Conservation (phyloP, 37 sponge, comb jelly and placozoan species). For the Aplysina aerophoba region DNA sequence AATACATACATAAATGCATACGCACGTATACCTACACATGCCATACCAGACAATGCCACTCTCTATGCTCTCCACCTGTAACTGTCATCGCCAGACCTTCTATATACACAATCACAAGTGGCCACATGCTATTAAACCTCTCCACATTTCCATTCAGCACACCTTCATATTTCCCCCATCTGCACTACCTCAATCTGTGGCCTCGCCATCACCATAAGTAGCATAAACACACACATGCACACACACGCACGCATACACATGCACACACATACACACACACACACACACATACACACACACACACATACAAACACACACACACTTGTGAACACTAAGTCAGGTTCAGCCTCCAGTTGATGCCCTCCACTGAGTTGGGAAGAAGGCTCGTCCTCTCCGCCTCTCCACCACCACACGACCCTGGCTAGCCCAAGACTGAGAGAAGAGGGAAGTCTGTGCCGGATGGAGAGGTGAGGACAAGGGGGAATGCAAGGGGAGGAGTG, state of each 20-base stretch:
- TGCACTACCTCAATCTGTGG: too few species aligned
- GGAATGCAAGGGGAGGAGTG: background rate
- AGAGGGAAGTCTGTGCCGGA: constrained; percentile 25
- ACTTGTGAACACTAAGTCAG: constrained; percentile 29
- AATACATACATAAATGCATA: too few species aligned
- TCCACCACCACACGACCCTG: constrained; percentile 77
- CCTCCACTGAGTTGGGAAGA: constrained; percentile 85
- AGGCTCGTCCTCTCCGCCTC: constrained; percentile 63
- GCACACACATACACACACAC: constrained; percentile 39
- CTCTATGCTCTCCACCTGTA: too few species aligned
- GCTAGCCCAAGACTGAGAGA: constrained; percentile 76
- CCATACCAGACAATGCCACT: too few species aligned
- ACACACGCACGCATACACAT: constrained; percentile 30
- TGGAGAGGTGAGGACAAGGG: background rate
- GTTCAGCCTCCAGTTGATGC: constrained; percentile 87
- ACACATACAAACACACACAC: constrained; percentile 10
- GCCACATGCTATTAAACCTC: too few species aligned
- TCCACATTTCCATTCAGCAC: too few species aligned
- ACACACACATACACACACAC: constrained; percentile 27
- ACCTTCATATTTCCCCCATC: too few species aligned
- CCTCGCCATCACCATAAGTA: too few species aligned
- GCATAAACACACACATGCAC: constrained; percentile 43
- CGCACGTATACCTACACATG: too few species aligned
- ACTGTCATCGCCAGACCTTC: too few species aligned
- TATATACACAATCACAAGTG: too few species aligned